Percentiles rank a stretch among this genome's conserved stretches.
phyloP scores from a whole-genome alignment of 2,113 vertebrate genomes.

The Eublepharis macularius region DNA sequence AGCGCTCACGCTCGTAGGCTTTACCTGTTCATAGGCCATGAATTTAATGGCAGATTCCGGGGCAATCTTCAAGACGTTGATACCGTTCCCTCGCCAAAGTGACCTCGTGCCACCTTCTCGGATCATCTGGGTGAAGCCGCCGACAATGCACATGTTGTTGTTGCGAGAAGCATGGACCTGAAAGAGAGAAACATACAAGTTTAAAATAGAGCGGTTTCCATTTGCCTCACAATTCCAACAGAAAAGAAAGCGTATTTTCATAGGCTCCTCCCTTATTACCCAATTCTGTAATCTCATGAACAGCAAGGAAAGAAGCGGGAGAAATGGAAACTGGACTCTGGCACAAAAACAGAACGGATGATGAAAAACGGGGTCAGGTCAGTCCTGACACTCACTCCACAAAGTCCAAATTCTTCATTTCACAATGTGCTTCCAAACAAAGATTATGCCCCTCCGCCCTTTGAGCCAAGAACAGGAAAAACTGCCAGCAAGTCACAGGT shows the following conservation, averaged over 20 bases:
- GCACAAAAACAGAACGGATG: not conserved
- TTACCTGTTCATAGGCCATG: constrained; percentile 97
- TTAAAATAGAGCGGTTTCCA: constrained; percentile 22
- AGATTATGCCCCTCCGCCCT: constrained; percentile 27
- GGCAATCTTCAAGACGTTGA: constrained; percentile 95
- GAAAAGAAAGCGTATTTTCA: not conserved
- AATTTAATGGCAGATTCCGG: constrained; percentile 97
- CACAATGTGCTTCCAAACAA: constrained; percentile 22
- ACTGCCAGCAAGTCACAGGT: constrained; percentile 20
- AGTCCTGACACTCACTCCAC: not conserved
- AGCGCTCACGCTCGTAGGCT: not conserved
- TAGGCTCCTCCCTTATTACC: not conserved
- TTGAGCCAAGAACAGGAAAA: not conserved
- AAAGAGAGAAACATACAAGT: constrained; percentile 17
- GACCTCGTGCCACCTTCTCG: constrained; percentile 88
- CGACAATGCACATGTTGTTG: constrained; percentile 90
- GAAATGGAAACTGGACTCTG: not conserved
- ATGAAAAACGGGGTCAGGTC: not conserved
- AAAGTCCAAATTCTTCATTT: constrained; percentile 44
- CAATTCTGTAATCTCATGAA: not conserved
- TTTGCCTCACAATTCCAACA: not conserved
- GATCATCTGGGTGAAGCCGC: constrained; percentile 92
- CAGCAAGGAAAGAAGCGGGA: not conserved
- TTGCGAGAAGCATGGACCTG: constrained; percentile 92
- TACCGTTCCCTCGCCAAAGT: constrained; percentile 94